Evolutionary conservation across 2,113 vertebrate species (phyloP).

Genomic region (Guaruba guarouba): DNA sequence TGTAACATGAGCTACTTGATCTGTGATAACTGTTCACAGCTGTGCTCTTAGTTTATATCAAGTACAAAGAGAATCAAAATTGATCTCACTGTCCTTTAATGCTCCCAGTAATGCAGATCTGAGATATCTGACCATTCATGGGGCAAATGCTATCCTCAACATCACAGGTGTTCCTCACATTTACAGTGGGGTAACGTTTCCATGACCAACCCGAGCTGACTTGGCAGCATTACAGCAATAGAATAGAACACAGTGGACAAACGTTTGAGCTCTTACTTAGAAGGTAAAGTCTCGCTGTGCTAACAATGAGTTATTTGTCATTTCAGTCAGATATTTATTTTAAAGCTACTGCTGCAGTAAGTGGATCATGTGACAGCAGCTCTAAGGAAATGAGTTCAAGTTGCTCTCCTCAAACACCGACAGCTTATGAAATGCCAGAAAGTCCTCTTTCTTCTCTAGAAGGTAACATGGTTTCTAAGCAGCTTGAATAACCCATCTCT

Average conservation of each 20-base stretch:
- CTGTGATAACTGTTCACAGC: background rate
- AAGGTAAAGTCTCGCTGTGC: background rate
- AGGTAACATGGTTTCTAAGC: constrained; percentile 74
- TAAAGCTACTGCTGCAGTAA: constrained; percentile 84
- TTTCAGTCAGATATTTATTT: constrained; percentile 97
- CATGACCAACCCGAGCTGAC: background rate
- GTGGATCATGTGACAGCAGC: constrained; percentile 84
- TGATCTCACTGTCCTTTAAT: background rate
- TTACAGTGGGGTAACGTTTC: background rate
- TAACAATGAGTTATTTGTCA: constrained; percentile 14
- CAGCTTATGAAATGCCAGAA: constrained; percentile 83
- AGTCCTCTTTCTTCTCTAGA: constrained; percentile 86
- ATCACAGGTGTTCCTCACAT: background rate
- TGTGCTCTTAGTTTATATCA: background rate
- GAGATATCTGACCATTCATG: background rate
- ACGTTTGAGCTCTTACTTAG: background rate
- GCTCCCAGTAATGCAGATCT: background rate
- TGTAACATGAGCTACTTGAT: background rate
- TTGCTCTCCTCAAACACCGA: constrained; percentile 90
- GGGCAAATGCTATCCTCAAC: background rate
- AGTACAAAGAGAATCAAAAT: background rate
- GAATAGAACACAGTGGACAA: background rate
- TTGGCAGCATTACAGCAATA: background rate
- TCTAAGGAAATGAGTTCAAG: constrained; percentile 89
- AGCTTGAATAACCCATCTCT: background rate